phyloP scores from a whole-genome alignment of 2,797 vertebrate species.

The Anguilla pacifica region DNA sequence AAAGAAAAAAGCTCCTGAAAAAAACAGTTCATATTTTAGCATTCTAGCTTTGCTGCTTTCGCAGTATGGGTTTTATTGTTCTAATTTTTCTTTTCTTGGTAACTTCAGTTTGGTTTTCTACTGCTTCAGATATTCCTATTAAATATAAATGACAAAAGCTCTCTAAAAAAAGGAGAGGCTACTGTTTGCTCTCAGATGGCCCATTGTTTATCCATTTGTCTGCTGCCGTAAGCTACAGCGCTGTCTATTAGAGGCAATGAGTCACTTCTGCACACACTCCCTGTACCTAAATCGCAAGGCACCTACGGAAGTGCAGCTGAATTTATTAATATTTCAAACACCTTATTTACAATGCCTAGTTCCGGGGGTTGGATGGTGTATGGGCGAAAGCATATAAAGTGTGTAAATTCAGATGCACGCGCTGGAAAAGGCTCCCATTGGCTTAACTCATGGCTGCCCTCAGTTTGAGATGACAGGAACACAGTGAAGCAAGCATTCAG shows the following conservation, averaged over 20 bases:
- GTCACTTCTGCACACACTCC: constrained; percentile 35
- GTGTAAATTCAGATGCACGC: neutral
- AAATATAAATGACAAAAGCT: constrained; percentile 47
- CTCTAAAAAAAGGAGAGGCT: constrained; percentile 19
- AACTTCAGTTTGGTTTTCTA: neutral
- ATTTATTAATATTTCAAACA: constrained; percentile 38
- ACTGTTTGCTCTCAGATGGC: constrained; percentile 28
- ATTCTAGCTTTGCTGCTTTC: neutral
- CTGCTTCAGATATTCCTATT: constrained; percentile 24
- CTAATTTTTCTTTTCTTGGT: neutral
- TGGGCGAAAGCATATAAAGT: neutral
- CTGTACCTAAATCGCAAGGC: constrained; percentile 9
- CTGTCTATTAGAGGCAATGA: constrained; percentile 42
- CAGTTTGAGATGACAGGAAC: neutral
- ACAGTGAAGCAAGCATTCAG: neutral
- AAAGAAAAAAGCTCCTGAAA: neutral
- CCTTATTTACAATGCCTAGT: constrained; percentile 1
- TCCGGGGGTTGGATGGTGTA: neutral
- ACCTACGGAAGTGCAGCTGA: constrained; percentile 18
- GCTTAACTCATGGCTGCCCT: neutral
- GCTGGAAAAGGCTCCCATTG: neutral
- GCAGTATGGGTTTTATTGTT: neutral
- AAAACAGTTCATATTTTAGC: neutral
- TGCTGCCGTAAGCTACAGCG: neutral
- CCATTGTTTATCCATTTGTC: constrained; percentile 35